phyloP scores from a whole-genome alignment of 1,140 invertebrate genomes.

The Drosophila albomicans region DNA sequence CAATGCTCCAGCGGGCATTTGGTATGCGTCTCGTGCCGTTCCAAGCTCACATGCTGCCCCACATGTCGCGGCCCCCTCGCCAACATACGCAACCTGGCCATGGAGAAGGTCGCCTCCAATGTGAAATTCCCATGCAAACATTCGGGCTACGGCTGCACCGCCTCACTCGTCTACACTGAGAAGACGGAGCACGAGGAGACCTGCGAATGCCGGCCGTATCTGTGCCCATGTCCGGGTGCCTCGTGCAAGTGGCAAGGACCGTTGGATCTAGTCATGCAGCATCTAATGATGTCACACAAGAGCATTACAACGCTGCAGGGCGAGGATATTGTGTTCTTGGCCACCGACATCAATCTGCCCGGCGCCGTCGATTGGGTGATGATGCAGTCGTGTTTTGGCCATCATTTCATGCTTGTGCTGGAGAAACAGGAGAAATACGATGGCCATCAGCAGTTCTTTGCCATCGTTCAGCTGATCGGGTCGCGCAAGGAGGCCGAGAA shows the following conservation, averaged over 20 bases:
- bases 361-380: slow-evolving; percentile 99
- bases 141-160: slow-evolving; percentile 96
- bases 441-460: slow-evolving; percentile 99
- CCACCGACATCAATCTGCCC: slow-evolving; percentile 99
- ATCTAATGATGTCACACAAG: slow-evolving; percentile 98
- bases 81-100: slow-evolving; percentile 98
- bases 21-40: slow-evolving; percentile 97
- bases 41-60: slow-evolving; percentile 98
- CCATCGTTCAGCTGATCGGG: slow-evolving; percentile 99
- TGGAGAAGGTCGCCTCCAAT: slow-evolving; percentile 99
- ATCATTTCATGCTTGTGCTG: slow-evolving; percentile 99
- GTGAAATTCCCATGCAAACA: slow-evolving; percentile 99
- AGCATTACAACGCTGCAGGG: slow-evolving; percentile 99
- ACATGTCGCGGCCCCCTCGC: slow-evolving; percentile 98
- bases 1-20: slow-evolving; percentile 95
- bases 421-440: slow-evolving; percentile 99
- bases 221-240: slow-evolving; percentile 98
- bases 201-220: slow-evolving; percentile 98
- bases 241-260: slow-evolving; percentile 99
- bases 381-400: slow-evolving; percentile 99
- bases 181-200: slow-evolving; percentile 99
- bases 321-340: slow-evolving; percentile 99
- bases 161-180: slow-evolving; percentile 97
- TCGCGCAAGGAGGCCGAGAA: slow-evolving; percentile 99
- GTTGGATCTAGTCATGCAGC: slow-evolving; percentile 97